phyloP scores from a whole-genome alignment of 2,113 vertebrate species.

The Psittacula cyanocephala region DNA sequence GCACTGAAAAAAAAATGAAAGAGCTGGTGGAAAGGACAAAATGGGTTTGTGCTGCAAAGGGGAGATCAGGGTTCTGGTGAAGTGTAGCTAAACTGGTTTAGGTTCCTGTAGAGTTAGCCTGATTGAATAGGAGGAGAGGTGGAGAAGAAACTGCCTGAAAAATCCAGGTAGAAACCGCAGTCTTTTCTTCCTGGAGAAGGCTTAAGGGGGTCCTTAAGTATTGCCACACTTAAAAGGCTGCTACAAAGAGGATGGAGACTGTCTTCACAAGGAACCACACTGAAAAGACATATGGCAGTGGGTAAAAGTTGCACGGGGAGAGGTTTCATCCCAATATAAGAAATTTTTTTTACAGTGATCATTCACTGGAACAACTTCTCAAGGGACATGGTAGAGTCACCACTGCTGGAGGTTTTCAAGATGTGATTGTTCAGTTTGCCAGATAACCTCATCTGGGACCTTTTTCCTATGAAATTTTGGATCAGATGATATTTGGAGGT shows the following conservation, averaged over 20 bases:
- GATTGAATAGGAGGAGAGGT: background rate
- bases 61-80: background rate
- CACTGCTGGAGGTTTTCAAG: background rate
- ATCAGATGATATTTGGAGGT: background rate
- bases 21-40: background rate
- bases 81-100: background rate
- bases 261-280: background rate
- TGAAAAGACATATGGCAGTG: background rate
- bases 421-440: fast-evolving
- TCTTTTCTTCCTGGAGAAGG: background rate
- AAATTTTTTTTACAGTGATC: background rate
- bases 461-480: background rate
- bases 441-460: background rate
- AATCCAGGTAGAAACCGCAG: background rate
- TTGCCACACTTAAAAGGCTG: background rate
- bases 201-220: background rate
- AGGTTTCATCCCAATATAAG: background rate
- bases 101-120: background rate
- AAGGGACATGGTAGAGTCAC: background rate
- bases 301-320: background rate
- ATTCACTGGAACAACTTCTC: background rate
- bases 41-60: background rate
- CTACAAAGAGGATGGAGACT: background rate
- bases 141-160: background rate
- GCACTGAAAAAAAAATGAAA: fast-evolving